These are phyloP conservation scores for Myotis vivesi DNA, from an alignment of 2,797 vertebrate genomes.

Conservation along the genomic window DNA sequence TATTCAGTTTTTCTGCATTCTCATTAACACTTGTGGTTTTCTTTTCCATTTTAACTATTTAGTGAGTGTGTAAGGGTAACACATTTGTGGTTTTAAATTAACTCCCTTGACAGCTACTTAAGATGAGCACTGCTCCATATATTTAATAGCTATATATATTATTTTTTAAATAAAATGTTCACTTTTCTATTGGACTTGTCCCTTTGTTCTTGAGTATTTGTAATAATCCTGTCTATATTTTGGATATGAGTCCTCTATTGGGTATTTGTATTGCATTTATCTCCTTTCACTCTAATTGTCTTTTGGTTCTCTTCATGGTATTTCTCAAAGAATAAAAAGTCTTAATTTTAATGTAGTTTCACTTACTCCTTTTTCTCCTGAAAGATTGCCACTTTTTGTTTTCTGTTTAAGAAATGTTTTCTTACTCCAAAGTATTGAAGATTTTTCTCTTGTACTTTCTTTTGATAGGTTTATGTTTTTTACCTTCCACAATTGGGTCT, in stretches of 20 bases:
- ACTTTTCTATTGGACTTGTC: neutral
- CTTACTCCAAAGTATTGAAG: neutral
- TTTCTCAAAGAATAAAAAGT: neutral
- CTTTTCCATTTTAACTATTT: neutral
- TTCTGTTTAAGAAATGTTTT: neutral
- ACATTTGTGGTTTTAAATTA: neutral
- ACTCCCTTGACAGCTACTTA: neutral
- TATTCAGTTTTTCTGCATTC: neutral
- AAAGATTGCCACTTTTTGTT: neutral
- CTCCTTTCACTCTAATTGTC: neutral
- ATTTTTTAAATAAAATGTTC: neutral
- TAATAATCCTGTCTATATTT: neutral
- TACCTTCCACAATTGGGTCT: neutral
- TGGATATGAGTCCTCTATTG: neutral
- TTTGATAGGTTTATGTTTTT: neutral
- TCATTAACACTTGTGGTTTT: neutral
- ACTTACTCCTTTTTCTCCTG: neutral
- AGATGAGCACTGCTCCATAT: neutral
- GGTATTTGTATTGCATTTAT: neutral
- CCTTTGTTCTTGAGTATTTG: neutral
- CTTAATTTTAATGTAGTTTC: neutral
- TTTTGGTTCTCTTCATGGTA: neutral
- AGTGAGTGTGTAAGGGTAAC: neutral
- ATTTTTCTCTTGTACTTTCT: neutral
- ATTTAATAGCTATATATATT: neutral